Evolutionary conservation across 2,113 vertebrate genomes (phyloP).

Genomic region (Chiloscyllium plagiosum): DNA sequence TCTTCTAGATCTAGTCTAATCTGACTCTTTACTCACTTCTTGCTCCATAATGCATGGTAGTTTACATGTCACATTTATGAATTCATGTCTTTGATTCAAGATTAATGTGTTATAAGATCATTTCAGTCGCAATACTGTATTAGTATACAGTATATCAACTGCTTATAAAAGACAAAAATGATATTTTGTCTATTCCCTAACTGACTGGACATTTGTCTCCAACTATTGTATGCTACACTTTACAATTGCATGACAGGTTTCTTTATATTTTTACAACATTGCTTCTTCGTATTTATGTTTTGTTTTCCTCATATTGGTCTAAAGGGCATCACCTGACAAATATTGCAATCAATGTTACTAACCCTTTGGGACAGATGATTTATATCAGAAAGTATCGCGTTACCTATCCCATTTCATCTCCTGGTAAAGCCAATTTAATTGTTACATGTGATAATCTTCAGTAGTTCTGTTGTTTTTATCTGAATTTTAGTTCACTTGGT

Average conservation of each 20-base stretch:
- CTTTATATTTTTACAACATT: conserved; percentile 26
- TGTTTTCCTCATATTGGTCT: conserved; percentile 33
- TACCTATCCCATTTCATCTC: conserved; percentile 31
- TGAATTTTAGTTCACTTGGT: background rate
- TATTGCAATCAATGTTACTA: conserved; percentile 36
- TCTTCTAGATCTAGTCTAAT: background rate
- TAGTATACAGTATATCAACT: background rate
- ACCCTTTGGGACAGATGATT: conserved; percentile 34
- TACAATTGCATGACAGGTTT: background rate
- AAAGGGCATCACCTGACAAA: conserved; percentile 37
- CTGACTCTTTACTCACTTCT: conserved; percentile 16
- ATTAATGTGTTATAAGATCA: conserved; percentile 8
- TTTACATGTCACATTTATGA: conserved; percentile 2
- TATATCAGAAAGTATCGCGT: conserved; percentile 27
- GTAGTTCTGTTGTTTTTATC: background rate
- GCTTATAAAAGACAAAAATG: conserved; percentile 1
- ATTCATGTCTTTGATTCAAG: conserved; percentile 28
- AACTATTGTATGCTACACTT: background rate
- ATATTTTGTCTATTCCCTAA: conserved; percentile 24
- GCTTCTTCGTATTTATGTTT: conserved; percentile 7
- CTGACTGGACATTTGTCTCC: background rate
- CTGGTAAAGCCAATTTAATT: conserved; percentile 32
- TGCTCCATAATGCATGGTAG: conserved; percentile 4
- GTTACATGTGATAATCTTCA: background rate
- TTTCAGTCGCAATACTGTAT: background rate